phyloP scores from a whole-genome alignment of 2,797 vertebrate species.

The Hyperoplus immaculatus region DNA sequence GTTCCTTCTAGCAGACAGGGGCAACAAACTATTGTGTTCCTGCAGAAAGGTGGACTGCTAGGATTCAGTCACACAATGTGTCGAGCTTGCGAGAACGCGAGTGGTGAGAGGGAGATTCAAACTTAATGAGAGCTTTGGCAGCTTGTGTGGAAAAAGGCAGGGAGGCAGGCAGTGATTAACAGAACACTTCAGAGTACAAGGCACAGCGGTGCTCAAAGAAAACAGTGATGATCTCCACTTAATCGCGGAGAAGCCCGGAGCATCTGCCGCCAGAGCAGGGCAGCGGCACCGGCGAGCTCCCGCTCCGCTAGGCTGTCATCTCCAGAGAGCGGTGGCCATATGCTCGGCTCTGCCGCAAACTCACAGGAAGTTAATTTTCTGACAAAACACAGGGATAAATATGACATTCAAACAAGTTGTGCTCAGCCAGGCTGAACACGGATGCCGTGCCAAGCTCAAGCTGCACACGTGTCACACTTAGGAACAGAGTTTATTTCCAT shows the following conservation, averaged over 20 bases:
- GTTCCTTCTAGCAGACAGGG: slow-evolving; percentile 61
- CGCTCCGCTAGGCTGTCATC: slow-evolving; percentile 99
- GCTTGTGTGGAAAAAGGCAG: slow-evolving; percentile 91
- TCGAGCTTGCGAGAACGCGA: slow-evolving; percentile 84
- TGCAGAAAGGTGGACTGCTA: slow-evolving; percentile 71
- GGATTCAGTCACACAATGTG: slow-evolving; percentile 58
- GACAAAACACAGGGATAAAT: slow-evolving; percentile 99
- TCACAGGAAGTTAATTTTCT: slow-evolving; percentile 99
- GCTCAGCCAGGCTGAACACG: slow-evolving; percentile 98
- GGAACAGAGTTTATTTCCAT: slow-evolving; percentile 86
- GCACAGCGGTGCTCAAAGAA: slow-evolving; percentile 99
- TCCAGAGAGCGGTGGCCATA: slow-evolving; percentile 99
- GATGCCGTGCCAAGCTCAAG: slow-evolving; percentile 84
- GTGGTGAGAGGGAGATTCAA: slow-evolving; percentile 87
- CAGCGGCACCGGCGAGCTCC: slow-evolving; percentile 94
- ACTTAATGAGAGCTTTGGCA: slow-evolving; percentile 99
- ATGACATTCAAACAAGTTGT: slow-evolving; percentile 99
- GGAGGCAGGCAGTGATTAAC: slow-evolving; percentile 99
- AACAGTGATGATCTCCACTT: slow-evolving; percentile 99
- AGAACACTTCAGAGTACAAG: slow-evolving; percentile 99
- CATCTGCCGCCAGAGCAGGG: slow-evolving; percentile 98
- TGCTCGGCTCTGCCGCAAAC: slow-evolving; percentile 98
- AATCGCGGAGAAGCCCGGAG: slow-evolving; percentile 99
- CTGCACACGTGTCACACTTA: slow-evolving; percentile 93
- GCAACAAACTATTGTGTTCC: slow-evolving; percentile 57